phyloP scores from a whole-genome alignment of 2,797 vertebrate genomes.

The Rhynchonycteris naso region DNA sequence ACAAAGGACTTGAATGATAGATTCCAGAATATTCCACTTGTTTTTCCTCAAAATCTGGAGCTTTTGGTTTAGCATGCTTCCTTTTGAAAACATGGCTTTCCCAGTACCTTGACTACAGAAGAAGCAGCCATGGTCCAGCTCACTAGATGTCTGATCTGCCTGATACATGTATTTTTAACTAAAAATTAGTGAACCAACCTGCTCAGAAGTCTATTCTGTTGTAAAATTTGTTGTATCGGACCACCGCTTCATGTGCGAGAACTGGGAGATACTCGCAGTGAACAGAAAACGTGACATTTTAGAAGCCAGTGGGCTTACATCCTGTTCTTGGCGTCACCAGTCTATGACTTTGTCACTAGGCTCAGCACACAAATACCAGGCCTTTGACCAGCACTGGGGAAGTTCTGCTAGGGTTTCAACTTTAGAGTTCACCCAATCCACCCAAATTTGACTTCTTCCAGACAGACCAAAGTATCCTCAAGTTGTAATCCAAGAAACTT shows the following conservation, averaged over 20 bases:
- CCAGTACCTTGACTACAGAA: neutral
- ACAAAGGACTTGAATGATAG: neutral
- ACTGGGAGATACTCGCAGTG: neutral
- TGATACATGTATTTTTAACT: neutral
- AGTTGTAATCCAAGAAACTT: neutral
- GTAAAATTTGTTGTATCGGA: neutral
- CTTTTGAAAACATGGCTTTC: neutral
- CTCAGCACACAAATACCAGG: neutral
- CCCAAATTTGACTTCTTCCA: neutral
- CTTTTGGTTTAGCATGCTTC: neutral
- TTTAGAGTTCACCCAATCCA: neutral
- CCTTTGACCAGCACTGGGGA: neutral
- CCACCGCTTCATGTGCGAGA: fast-evolving
- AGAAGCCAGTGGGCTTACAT: neutral
- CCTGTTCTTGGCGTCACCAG: neutral
- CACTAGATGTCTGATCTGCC: neutral
- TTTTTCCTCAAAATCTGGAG: neutral
- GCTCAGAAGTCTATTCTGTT: neutral
- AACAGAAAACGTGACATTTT: neutral
- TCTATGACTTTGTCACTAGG: neutral
- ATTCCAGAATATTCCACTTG: neutral
- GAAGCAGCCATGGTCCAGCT: neutral
- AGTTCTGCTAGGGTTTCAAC: neutral
- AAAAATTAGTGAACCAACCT: neutral
- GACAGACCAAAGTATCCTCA: neutral